Evolutionary conservation across 1,140 invertebrate genomes (phyloP).

Genomic region (Glossosoma conforme): DNA sequence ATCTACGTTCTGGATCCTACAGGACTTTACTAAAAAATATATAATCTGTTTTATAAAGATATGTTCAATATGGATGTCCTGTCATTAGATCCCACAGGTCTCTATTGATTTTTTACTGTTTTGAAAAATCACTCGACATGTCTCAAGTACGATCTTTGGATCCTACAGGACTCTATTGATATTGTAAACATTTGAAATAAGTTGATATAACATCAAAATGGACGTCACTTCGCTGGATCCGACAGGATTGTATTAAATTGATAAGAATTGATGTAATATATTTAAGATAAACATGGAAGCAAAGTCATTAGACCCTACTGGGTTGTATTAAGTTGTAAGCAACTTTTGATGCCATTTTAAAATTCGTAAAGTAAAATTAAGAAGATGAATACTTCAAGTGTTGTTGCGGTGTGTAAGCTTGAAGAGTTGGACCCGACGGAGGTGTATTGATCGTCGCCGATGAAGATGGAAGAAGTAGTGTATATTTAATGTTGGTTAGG

Average conservation of each 20-base stretch:
- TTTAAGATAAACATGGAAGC: constrained; percentile 5
- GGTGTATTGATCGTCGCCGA: background rate
- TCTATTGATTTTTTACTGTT: background rate
- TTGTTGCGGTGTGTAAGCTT: background rate
- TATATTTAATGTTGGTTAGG: no score
- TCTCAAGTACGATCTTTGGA: background rate
- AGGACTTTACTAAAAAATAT: background rate
- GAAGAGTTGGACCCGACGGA: constrained; percentile 7
- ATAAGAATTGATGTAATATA: background rate
- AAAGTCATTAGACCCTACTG: constrained; percentile 11
- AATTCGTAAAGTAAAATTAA: background rate
- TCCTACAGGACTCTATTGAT: constrained; percentile 2
- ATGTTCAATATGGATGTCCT: background rate
- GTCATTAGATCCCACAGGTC: constrained; percentile 2
- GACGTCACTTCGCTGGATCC: constrained; percentile 4
- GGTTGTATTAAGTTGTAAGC: background rate
- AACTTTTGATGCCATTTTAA: background rate
- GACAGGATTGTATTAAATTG: constrained; percentile 7
- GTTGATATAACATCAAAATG: constrained; percentile 2
- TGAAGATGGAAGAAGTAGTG: background rate
- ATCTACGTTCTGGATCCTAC: constrained; percentile 1
- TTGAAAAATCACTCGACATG: background rate
- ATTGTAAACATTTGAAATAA: background rate
- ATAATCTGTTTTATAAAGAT: background rate
- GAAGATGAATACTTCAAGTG: no score